phyloP scores from a whole-genome alignment of 2,888 invertebrate species.

The Scaptomyza tumidula region DNA sequence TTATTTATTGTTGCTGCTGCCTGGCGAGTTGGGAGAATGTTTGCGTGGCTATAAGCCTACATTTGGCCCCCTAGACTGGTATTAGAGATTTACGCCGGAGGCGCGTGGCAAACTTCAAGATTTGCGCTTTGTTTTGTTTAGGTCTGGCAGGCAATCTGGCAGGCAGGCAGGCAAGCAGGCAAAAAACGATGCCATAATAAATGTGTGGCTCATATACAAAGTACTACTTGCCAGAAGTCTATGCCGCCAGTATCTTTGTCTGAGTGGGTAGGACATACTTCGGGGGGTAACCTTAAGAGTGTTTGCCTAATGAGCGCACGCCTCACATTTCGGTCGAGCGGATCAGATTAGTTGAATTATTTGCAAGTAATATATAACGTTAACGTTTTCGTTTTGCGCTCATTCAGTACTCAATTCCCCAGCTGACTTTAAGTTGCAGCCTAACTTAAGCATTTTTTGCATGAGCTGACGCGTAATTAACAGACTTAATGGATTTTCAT shows the following conservation, averaged over 20 bases:
- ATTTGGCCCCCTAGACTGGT: conserved; percentile 31
- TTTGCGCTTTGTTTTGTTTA: conserved; percentile 37
- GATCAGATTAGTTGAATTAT: conserved; percentile 78
- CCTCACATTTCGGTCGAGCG: conserved; percentile 63
- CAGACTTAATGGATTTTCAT: conserved; percentile 75
- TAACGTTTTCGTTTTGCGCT: conserved; percentile 48
- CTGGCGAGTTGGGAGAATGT: conserved; percentile 9
- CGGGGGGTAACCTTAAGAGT: conserved; percentile 20
- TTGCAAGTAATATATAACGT: conserved; percentile 78
- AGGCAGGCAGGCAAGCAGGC: conserved; percentile 3
- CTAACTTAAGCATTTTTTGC: conserved; percentile 29
- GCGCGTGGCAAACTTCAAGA: conserved; percentile 72
- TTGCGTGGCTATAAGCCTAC: conserved; percentile 53
- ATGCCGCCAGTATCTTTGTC: conserved; percentile 9
- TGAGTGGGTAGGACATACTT: neutral
- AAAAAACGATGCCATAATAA: conserved; percentile 72
- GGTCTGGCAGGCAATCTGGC: conserved; percentile 16
- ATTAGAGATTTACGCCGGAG: conserved; percentile 67
- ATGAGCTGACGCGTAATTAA: conserved; percentile 68
- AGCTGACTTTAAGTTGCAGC: conserved; percentile 39
- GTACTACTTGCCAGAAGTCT: conserved; percentile 19
- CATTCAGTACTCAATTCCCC: conserved; percentile 46
- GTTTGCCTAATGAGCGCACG: conserved; percentile 71
- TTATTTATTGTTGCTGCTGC: conserved; percentile 73
- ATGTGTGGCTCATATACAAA: conserved; percentile 68